Evolutionary conservation across 2,797 vertebrate species (phyloP).

Genomic region (Jordanella pulchra): DNA sequence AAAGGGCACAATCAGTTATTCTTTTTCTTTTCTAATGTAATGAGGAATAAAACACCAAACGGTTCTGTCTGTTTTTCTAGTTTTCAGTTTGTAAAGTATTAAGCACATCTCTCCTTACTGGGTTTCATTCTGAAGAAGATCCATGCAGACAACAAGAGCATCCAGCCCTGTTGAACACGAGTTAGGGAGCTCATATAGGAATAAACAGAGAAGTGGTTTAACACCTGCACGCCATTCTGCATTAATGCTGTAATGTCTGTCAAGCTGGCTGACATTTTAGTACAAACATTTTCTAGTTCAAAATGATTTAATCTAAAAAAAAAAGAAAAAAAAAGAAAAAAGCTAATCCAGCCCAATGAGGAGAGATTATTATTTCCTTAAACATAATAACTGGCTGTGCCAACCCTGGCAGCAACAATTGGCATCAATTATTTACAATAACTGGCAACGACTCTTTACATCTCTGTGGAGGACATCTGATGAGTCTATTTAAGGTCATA

Average conservation of each 20-base stretch:
- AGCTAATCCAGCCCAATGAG: neutral
- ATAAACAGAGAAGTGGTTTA: neutral
- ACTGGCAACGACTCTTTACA: neutral
- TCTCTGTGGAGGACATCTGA: too few species aligned
- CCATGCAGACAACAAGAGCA: conserved; percentile 95
- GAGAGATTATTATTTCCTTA: neutral
- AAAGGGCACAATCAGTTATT: neutral
- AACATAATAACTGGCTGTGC: neutral
- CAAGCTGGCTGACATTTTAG: too few species aligned
- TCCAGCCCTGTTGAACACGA: conserved; percentile 85
- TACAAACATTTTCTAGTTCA: neutral
- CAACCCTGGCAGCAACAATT: neutral
- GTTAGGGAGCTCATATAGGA: conserved; percentile 47
- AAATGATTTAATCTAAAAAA: neutral
- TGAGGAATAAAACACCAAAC: neutral
- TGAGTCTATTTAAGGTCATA: too few species aligned
- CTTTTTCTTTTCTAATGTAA: neutral
- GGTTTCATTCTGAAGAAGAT: conserved; percentile 88
- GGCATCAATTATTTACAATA: neutral
- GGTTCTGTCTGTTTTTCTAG: neutral
- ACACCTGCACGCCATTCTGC: neutral
- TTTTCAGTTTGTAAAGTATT: neutral
- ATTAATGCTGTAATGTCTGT: neutral
- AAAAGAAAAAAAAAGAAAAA: neutral
- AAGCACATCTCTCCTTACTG: conserved; percentile 80